These are phyloP conservation scores for Drosophila kohkoa DNA, from an alignment of 1,140 invertebrate species.

Conservation along the genomic window DNA sequence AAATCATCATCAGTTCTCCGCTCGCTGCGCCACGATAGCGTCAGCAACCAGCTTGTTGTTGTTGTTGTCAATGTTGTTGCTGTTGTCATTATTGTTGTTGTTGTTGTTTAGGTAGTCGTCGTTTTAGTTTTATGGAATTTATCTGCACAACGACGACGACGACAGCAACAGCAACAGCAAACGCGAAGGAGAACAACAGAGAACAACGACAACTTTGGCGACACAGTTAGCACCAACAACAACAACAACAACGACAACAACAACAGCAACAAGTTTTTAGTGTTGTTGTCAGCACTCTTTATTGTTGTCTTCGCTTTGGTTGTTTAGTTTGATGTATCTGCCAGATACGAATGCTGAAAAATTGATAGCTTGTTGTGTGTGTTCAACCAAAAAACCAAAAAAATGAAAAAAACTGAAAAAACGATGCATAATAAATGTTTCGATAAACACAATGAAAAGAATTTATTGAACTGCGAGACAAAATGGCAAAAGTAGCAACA, in stretches of 20 bases:
- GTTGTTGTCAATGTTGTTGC: slow-evolving; percentile 46
- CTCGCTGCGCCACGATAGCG: slow-evolving; percentile 63
- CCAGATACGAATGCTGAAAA: slow-evolving; percentile 75
- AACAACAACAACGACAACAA: slow-evolving; percentile 37
- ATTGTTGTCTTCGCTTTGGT: slow-evolving; percentile 11
- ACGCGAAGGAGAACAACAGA: slow-evolving; percentile 22
- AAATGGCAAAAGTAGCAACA: slow-evolving; percentile 6
- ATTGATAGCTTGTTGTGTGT: slow-evolving; percentile 75
- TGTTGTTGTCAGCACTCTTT: slow-evolving; percentile 30
- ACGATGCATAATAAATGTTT: slow-evolving; percentile 81
- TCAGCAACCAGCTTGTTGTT: slow-evolving; percentile 36
- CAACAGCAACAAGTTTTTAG: slow-evolving; percentile 54
- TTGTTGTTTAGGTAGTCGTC: slow-evolving; percentile 68
- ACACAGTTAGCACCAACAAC: slow-evolving; percentile 65
- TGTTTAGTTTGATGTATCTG: slow-evolving; percentile 74
- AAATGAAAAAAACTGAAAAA: neutral
- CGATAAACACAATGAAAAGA: slow-evolving; percentile 75
- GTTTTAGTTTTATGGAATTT: slow-evolving; percentile 76
- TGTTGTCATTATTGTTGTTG: slow-evolving; percentile 49
- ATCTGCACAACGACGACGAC: slow-evolving; percentile 51
- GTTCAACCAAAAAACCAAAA: slow-evolving; percentile 47
- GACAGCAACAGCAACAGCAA: slow-evolving; percentile 33
- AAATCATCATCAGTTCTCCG: slow-evolving; percentile 81
- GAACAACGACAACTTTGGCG: slow-evolving; percentile 66
- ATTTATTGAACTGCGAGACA: slow-evolving; percentile 63